Base-by-base conservation (phyloP, 2,888 invertebrate species). In the Lagria hirta region DNA sequence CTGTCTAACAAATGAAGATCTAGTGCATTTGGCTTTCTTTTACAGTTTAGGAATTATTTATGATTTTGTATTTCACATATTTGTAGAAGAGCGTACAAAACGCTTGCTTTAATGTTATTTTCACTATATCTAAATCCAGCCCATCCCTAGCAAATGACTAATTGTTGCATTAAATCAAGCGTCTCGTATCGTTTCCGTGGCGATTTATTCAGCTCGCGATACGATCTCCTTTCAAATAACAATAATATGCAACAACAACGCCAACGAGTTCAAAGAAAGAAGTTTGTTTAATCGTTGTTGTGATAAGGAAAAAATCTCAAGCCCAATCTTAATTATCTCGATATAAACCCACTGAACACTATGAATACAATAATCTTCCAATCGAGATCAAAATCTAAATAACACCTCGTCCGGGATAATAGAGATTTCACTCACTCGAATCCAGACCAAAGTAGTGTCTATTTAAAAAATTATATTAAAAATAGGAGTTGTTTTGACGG, bases 281-380 rank as follows among this genome's bases (percentile, higher is more conserved):
- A 43, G 41, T 41, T 41, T 43, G 35, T 43, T 43, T 43, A 43
- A 43, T 35, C 42, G 42, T 22, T 18, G 27, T 14, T 11, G 33
- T 20, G 27, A 38, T 21, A 22, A 38, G 23, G 34, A 44, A 34
- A 34, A 45, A 38, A 34, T 45, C 45, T 24, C 45, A 38, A 49
- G 51, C 51, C 43, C 49, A 49, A 50, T 58, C 57, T 58, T 56
- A 60, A 56, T 57, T 58, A 55, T 54, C 55, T 52, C 28, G 48
- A 53, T 53, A 57, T 54, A 55, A 55, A 55, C 54, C 54, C 53
- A 53, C 57, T 57, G 56, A 56, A 56, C 54, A 52, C 51, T 55
- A 57, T 57, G 59, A 55, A 60, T 60, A 54, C 55, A 58, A 59
- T 59, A 57, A 53, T n/a, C n/a, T n/a, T n/a, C n/a, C 51, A 54